Percentiles rank a stretch among this genome's conserved stretches.
Conservation (phyloP, 2,113 vertebrate species). For the Sinocyclocheilus anophthalmus region DNA sequence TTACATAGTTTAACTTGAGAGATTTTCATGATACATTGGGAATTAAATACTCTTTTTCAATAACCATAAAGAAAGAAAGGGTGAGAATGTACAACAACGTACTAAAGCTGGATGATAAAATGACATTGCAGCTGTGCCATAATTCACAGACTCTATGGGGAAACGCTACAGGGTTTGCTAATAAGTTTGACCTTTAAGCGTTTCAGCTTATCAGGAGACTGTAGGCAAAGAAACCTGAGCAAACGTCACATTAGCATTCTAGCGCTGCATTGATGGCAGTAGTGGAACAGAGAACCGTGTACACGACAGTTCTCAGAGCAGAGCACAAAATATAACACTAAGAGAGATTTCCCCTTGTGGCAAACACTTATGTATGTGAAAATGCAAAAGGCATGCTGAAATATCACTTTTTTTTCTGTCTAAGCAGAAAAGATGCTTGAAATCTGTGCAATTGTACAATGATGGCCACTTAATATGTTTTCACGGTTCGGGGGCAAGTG, state of each 20-base stretch:
- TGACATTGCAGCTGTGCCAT: not conserved
- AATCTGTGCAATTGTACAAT: constrained; percentile 6
- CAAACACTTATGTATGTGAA: constrained; percentile 6
- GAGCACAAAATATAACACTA: not conserved
- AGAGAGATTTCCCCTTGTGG: constrained; percentile 2
- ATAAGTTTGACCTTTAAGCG: constrained; percentile 56
- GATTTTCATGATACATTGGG: not conserved
- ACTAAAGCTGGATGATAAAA: constrained; percentile 12
- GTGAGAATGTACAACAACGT: not conserved
- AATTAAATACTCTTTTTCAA: not conserved
- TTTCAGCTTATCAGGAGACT: constrained; percentile 35
- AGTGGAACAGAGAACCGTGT: not conserved
- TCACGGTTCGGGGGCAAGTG: not conserved
- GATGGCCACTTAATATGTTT: constrained; percentile 18
- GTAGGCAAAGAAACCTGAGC: constrained; percentile 31
- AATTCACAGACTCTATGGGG: constrained; percentile 5
- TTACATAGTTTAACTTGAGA: not conserved
- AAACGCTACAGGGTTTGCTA: constrained; percentile 22
- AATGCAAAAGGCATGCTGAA: constrained; percentile 19
- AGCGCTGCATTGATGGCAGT: not conserved
- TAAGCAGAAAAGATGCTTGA: not conserved
- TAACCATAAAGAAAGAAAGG: not conserved
- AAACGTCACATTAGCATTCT: constrained; percentile 32
- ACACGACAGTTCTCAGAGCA: not conserved
- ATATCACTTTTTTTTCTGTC: too few species aligned